Percentiles rank a stretch among this genome's conserved stretches.
phyloP scores from a whole-genome alignment of 1,140 invertebrate species.

The Psilanteris sp. region DNA sequence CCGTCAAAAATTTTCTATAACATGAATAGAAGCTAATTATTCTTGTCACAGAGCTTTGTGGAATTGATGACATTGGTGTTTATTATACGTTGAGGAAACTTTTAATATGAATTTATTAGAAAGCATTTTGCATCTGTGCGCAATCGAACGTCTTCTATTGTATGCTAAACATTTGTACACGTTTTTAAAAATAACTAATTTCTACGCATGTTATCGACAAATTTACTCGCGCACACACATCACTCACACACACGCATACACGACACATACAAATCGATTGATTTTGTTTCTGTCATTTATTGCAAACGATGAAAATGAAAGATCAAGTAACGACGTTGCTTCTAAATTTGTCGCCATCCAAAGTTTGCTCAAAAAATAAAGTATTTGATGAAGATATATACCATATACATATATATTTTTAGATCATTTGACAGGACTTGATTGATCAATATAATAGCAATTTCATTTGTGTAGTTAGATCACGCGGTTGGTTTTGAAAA shows the following conservation, averaged over 20 bases:
- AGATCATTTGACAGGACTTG: conserved; percentile 25
- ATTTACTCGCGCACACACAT: too few relatives aligned
- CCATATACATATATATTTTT: conserved; percentile 31
- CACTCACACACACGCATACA: too few relatives aligned
- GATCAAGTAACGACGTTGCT: conserved; percentile 22
- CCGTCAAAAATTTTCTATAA: neutral
- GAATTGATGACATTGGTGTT: too few relatives aligned
- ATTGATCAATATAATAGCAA: conserved; percentile 13
- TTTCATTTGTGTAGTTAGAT: conserved; percentile 23
- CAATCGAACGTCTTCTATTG: too few relatives aligned
- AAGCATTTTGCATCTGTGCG: too few relatives aligned
- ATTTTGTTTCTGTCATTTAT: neutral
- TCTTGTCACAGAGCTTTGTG: too few relatives aligned
- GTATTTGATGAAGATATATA: conserved; percentile 50
- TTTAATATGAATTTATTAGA: too few relatives aligned
- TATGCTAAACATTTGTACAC: too few relatives aligned
- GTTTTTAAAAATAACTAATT: too few relatives aligned
- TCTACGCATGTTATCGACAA: neutral
- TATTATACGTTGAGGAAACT: too few relatives aligned
- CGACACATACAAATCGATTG: too few relatives aligned
- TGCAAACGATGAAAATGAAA: conserved; percentile 4
- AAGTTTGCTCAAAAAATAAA: conserved; percentile 60
- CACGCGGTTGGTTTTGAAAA: conserved; percentile 18
- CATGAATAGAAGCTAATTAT: neutral
- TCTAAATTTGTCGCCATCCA: conserved; percentile 53